phyloP scores from a whole-genome alignment of 1,140 invertebrate genomes.

The Drosophila lowei region DNA sequence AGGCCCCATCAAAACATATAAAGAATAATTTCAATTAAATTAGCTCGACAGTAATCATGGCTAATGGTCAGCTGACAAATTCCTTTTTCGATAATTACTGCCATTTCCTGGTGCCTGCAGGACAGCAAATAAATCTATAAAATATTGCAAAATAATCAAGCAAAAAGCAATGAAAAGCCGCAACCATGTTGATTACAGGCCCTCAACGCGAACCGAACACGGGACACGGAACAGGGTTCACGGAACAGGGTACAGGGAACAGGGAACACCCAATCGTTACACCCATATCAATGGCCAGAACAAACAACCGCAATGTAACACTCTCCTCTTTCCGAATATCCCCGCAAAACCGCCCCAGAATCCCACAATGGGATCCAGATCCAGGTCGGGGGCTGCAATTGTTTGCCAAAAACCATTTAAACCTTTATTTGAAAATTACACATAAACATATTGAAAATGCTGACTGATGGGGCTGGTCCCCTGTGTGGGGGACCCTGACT shows the following conservation, averaged over 20 bases:
- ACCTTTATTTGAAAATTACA: slow-evolving; percentile 78
- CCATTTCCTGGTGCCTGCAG: not conserved
- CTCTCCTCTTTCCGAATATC: slow-evolving; percentile 50
- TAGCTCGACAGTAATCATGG: slow-evolving; percentile 44
- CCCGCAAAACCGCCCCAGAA: slow-evolving; percentile 35
- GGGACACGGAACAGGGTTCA: slow-evolving; percentile 2
- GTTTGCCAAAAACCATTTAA: slow-evolving; percentile 79
- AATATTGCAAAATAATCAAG: slow-evolving; percentile 67
- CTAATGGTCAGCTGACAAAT: slow-evolving; percentile 48
- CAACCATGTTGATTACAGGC: slow-evolving; percentile 75
- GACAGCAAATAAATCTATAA: slow-evolving; percentile 24
- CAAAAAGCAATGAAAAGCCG: slow-evolving; percentile 66
- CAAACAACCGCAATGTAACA: slow-evolving; percentile 77
- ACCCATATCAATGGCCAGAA: slow-evolving; percentile 76
- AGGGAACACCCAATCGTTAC: slow-evolving; percentile 39
- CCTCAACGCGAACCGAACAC: slow-evolving; percentile 19
- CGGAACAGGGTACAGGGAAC: not conserved
- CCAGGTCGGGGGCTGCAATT: slow-evolving; percentile 46
- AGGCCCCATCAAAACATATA: too few relatives aligned
- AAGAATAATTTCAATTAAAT: slow-evolving; percentile 46
- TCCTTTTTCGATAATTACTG: slow-evolving; percentile 24
- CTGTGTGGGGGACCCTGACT: too few relatives aligned
- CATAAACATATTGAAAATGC: slow-evolving; percentile 70
- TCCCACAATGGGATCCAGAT: slow-evolving; percentile 1
- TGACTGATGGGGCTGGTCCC: slow-evolving; percentile 2